phyloP scores from a whole-genome alignment of 2,797 vertebrate species.

The Tapera naevia region DNA sequence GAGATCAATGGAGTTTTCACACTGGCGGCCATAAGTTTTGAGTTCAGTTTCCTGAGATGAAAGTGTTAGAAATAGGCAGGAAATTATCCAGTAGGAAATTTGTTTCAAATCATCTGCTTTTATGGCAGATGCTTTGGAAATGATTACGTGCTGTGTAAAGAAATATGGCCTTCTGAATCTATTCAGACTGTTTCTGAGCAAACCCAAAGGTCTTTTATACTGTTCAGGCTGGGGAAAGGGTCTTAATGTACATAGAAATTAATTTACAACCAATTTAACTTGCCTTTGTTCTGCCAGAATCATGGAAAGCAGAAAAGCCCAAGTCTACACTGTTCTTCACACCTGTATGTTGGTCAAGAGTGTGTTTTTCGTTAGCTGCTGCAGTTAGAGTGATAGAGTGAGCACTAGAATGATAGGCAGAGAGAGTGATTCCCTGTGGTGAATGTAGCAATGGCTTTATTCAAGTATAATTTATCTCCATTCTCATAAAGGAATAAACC shows the following conservation, averaged over 20 bases:
- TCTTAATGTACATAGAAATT: neutral
- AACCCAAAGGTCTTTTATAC: neutral
- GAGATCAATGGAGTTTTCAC: conserved; percentile 15
- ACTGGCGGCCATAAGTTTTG: neutral
- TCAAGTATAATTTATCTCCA: neutral
- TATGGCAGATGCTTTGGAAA: conserved; percentile 33
- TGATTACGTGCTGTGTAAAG: neutral
- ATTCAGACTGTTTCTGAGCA: neutral
- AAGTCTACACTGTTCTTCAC: neutral
- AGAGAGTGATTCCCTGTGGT: neutral
- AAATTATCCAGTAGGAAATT: conserved; percentile 24
- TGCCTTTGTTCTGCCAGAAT: neutral
- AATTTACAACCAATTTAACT: neutral
- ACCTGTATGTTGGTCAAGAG: neutral
- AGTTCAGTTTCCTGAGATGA: neutral
- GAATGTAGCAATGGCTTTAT: neutral
- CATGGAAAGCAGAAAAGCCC: neutral
- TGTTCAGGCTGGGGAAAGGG: neutral
- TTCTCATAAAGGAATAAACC: neutral
- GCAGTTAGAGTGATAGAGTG: neutral
- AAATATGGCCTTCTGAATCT: conserved; percentile 2
- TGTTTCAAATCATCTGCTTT: conserved; percentile 12
- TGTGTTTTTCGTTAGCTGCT: neutral
- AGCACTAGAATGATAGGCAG: neutral
- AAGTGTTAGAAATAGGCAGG: neutral